Percentiles rank a stretch among this genome's conserved stretches.
Evolutionary conservation across 1,140 invertebrate genomes (phyloP).

Genomic region (Drosophila subobscura): DNA sequence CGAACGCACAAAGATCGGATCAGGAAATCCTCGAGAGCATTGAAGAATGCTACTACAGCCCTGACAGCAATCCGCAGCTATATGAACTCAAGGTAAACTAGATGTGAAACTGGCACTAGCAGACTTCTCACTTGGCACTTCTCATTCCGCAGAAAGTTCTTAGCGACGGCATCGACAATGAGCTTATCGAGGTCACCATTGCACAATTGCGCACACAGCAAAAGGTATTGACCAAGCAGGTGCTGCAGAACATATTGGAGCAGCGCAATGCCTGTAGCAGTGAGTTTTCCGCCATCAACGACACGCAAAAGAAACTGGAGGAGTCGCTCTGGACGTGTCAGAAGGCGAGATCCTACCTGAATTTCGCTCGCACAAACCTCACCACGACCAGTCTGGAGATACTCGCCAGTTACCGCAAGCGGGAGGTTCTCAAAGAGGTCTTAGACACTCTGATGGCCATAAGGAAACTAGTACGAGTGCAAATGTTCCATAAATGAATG

Average conservation of each 20-base stretch:
- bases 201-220: constrained; percentile 89
- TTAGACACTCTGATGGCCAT: constrained; percentile 92
- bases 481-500: neutral
- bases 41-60: constrained; percentile 88
- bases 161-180: constrained; percentile 85
- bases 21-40: constrained; percentile 90
- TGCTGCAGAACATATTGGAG: constrained; percentile 94
- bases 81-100: constrained; percentile 87
- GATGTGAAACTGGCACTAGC: neutral
- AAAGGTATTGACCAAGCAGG: constrained; percentile 94
- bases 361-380: constrained; percentile 90
- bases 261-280: constrained; percentile 93
- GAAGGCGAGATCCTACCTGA: constrained; percentile 88
- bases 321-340: constrained; percentile 89
- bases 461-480: constrained; percentile 86
- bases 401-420: constrained; percentile 93
- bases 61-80: constrained; percentile 86
- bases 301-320: constrained; percentile 88
- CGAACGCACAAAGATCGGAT: constrained; percentile 85
- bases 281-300: constrained; percentile 92
- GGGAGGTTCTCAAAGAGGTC: constrained; percentile 91
- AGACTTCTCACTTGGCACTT: neutral
- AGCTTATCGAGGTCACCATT: constrained; percentile 88
- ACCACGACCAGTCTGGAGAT: constrained; percentile 93
- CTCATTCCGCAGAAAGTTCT: constrained; percentile 86